Evolutionary conservation across 2,888 invertebrate species (phyloP).

Genomic region (Drosophila lacicola): DNA sequence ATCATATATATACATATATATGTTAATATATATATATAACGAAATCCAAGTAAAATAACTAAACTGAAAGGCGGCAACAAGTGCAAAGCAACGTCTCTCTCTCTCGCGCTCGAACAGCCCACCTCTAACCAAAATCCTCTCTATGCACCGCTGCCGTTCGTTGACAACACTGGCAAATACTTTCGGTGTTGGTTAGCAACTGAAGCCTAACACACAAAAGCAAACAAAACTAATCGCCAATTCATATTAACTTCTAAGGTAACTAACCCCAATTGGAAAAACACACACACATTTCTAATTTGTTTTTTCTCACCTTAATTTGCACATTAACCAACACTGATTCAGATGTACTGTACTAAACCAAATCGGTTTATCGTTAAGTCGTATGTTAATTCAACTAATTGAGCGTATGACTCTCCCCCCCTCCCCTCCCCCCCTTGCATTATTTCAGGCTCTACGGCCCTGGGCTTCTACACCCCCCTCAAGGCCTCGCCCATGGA

Average conservation of each 20-base stretch:
- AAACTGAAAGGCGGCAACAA: constrained; percentile 16
- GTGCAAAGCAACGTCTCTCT: constrained; percentile 11
- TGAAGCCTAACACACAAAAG: constrained; percentile 55
- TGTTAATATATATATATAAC: constrained; percentile 13
- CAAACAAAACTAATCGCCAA: constrained; percentile 74
- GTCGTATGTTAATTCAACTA: not conserved
- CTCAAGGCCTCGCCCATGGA: constrained; percentile 88
- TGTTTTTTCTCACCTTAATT: constrained; percentile 23
- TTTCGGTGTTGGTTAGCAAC: constrained; percentile 56
- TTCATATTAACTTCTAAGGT: constrained; percentile 78
- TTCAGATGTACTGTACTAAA: constrained; percentile 11
- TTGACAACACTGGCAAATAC: constrained; percentile 31
- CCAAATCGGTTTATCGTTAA: not conserved
- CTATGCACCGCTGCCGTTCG: constrained; percentile 46
- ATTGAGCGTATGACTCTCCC: not conserved
- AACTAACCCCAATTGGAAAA: constrained; percentile 69
- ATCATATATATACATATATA: constrained; percentile 9
- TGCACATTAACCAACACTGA: constrained; percentile 38
- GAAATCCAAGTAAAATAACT: constrained; percentile 9
- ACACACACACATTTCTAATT: constrained; percentile 14
- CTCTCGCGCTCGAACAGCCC: constrained; percentile 14
- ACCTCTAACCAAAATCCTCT: constrained; percentile 18
- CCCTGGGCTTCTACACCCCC: constrained; percentile 93
- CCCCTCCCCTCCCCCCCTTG: too few species aligned
- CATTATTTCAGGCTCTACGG: constrained; percentile 86